phyloP scores from a whole-genome alignment of 2,888 invertebrate genomes.

The Ormyrus rosae region DNA sequence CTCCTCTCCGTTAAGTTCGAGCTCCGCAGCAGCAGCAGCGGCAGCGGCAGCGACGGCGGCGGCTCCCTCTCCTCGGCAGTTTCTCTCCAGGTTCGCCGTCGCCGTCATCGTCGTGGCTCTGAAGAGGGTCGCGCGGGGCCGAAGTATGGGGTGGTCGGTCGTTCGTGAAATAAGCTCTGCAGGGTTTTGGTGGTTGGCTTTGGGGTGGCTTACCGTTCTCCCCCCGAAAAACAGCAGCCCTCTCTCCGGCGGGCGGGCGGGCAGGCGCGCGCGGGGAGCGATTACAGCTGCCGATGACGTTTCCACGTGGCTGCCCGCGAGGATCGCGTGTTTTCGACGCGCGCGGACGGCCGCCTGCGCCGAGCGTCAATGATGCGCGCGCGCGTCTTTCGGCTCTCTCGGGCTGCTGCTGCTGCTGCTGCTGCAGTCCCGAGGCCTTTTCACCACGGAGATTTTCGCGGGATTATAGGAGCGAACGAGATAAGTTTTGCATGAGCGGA shows the following conservation, averaged over 20 bases:
- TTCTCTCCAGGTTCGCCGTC: no score
- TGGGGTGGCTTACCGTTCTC: constrained; percentile 68
- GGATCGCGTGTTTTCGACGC: constrained; percentile 75
- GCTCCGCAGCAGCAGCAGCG: background rate
- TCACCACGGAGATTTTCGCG: constrained; percentile 17
- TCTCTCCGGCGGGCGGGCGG: constrained; percentile 51
- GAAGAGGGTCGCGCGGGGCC: no score
- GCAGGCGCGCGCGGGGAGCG: constrained; percentile 57
- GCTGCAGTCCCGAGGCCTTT: no score
- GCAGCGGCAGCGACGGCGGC: no score
- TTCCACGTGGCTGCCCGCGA: constrained; percentile 74
- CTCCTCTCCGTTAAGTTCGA: constrained; percentile 39
- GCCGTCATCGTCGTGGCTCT: no score
- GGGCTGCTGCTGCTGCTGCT: background rate
- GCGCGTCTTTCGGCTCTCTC: constrained; percentile 9
- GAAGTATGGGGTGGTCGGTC: constrained; percentile 66
- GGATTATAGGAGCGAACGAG: constrained; percentile 27
- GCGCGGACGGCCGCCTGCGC: background rate
- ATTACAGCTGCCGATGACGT: constrained; percentile 74
- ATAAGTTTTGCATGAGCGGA: background rate
- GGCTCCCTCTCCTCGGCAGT: no score
- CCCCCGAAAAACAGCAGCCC: constrained; percentile 59
- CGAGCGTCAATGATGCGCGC: background rate
- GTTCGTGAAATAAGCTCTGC: constrained; percentile 74
- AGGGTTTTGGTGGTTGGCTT: constrained; percentile 74